Evolutionary conservation across 2,888 invertebrate genomes (phyloP).

Genomic region (Trisateles emortualis): DNA sequence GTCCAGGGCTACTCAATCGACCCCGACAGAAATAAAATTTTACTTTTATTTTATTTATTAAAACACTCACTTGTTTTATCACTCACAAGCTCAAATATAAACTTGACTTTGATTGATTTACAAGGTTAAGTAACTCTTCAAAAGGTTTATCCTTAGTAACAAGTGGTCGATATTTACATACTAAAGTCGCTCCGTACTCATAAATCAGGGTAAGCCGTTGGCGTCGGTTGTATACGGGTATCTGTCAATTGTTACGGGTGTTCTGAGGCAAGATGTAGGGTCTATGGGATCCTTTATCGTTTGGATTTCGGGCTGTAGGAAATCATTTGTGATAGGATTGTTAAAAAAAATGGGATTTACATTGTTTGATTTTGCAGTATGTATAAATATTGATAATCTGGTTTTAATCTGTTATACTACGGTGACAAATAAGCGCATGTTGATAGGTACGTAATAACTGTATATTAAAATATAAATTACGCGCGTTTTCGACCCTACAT

Average conservation of each 20-base stretch:
- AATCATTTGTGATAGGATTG: not conserved
- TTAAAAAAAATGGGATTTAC: not conserved
- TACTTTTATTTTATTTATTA: too few species aligned
- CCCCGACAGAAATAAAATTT: too few species aligned
- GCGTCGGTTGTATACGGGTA: not conserved
- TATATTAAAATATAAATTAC: too few species aligned
- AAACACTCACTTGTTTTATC: too few species aligned
- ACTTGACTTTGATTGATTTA: not conserved
- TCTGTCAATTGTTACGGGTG: slow-evolving; percentile 5
- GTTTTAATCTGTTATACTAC: too few species aligned
- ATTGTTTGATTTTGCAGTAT: not conserved
- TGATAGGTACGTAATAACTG: too few species aligned
- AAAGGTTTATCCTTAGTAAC: slow-evolving; percentile 6
- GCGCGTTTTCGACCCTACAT: too few species aligned
- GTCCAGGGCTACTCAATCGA: too few species aligned
- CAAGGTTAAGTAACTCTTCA: not conserved
- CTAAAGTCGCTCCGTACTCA: not conserved
- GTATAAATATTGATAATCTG: too few species aligned
- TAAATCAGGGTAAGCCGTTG: slow-evolving; percentile 12
- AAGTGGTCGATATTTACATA: slow-evolving; percentile 2
- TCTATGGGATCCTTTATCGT: slow-evolving; percentile 1
- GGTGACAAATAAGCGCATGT: too few species aligned
- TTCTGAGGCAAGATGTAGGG: not conserved
- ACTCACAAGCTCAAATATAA: not conserved
- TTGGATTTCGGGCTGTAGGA: not conserved